Evolutionary conservation across 2,888 invertebrate species (phyloP), one percentile per base, ranked within the genome.

Genomic region (Sarcophaga subvicina): DNA sequence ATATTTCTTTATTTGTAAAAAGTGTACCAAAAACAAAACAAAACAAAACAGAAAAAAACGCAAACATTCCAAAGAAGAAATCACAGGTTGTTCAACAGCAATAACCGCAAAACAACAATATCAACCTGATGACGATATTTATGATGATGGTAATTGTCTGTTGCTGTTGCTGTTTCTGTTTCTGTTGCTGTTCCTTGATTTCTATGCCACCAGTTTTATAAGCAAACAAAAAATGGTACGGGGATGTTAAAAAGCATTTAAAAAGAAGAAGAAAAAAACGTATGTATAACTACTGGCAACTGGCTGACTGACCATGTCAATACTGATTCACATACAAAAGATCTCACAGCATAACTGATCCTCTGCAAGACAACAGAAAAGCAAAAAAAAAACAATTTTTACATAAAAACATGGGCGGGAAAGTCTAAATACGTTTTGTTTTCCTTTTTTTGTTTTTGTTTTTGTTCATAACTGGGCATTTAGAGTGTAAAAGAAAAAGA

Each of bases 21-120:
- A 25, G 27, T 64, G 11, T 66, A 27, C 12, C 22, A 5, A 37
- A 66, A 66, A n/a, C 37, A 67, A 45, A 49, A 69, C 22, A 70
- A 70, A 54, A 54, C 70, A 70, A 54, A 54, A 80, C 64, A 25
- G 8, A 60, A 62, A 63, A 59, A 45, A 20, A 27, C 25, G 62
- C 78, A 83, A 69, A 87, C 85, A 89, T 89, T 89, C 89, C 89
- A 88, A 83, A 77, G 88, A 87, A 89, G 89, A 89, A 89, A 89
- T 89, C 88, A 88, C 88, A 89, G 89, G 88, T 88, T 88, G 86
- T 78, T 66, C 4, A 75, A 69, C 83, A 78, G 84, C 54, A 54
- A 54, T 54, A 54, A 54, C 17, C 17, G 54, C 54, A 54, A 54
- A 54, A 54, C 54, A 54, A 54, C 54, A 54, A 54, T 14, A 54